Evolutionary conservation across 2,888 invertebrate genomes (phyloP), one percentile per base, ranked within the genome.

Genomic region (Caenorhabditis sp.): DNA sequence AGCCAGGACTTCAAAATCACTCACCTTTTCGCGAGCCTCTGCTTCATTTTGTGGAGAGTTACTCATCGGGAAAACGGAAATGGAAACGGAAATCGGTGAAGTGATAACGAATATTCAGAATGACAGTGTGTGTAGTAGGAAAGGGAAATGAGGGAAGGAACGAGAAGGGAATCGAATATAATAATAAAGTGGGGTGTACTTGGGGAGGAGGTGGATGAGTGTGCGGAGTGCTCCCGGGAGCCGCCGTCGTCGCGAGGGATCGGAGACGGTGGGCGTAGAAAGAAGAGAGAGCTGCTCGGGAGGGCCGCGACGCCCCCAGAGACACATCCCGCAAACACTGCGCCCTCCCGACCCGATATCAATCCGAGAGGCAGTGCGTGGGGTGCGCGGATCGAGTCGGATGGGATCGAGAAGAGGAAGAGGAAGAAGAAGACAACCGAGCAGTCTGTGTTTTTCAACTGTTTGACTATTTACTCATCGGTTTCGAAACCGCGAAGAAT

Each of bases 11-110:
- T 18, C 40, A 40, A 15, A 18, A 47, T 32, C 51, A 70, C 80
- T 53, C 47, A 85, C 85, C 70, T 83, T 85, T 74, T 85, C 84
- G 61, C 85, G 78, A 50, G 83, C 83, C 53, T 82, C 80, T 53
- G 85, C 85, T 51, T 85, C 85, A 79, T 85, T 82, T 60, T 80
- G 80, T 51, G 80, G 79, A 40, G 67, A 69, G 61, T 61, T 61
- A 61, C 64, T 81, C 81, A 77, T 77, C 20, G 44, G 69, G 50
- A 2, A 40, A 69, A 20, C 26, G 58, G 28, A 15, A 44, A 18
- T 15, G 40, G 15, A 13, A 13, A 40, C 15, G 40, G 50, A 37
- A 24, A 44, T 55, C 11, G 18, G 44, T 20, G 47, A 32, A 32
- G 32, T 32, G 32, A 9, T 32, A 9, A 32, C 9, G n/a, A 20